A percentile compares a stretch with the other conserved stretches of the same genome.
phyloP scores from a whole-genome alignment of 1,140 invertebrate genomes.

The Mesaphorura yosii region DNA sequence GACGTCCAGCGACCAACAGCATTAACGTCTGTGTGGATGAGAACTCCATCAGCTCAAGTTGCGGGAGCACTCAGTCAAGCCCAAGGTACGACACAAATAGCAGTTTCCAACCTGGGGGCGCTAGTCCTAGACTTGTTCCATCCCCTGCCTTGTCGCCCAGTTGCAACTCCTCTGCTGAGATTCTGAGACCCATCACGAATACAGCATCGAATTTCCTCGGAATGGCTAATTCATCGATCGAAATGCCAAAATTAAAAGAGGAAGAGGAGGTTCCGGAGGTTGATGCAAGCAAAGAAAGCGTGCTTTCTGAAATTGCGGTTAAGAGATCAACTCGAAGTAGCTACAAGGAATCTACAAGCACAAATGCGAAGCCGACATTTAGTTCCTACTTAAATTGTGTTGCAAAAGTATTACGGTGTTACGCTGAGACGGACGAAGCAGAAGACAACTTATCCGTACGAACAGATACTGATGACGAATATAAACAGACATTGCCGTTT shows the following conservation, averaged over 20 bases:
- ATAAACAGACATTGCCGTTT: slow-evolving; percentile 48
- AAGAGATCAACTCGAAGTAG: no score
- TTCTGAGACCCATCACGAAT: slow-evolving; percentile 19
- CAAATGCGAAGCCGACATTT: slow-evolving; percentile 12
- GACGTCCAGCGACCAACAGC: background rate
- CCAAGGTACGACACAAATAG: background rate
- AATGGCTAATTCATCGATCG: background rate
- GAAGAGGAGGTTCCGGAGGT: no score
- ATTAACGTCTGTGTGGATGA: background rate
- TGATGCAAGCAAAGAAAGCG: no score
- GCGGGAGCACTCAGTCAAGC: background rate
- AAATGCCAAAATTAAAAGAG: background rate
- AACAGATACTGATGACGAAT: slow-evolving; percentile 54
- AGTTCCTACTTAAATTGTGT: slow-evolving; percentile 37
- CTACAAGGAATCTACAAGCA: background rate
- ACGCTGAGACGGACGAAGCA: slow-evolving; percentile 46
- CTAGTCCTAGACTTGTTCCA: no score
- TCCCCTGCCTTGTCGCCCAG: slow-evolving; percentile 19
- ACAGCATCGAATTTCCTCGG: background rate
- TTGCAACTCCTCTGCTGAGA: background rate
- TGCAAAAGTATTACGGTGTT: slow-evolving; percentile 43
- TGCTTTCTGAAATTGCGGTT: no score
- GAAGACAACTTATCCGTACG: slow-evolving; percentile 48
- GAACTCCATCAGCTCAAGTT: background rate
- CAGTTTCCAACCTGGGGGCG: background rate